Evolutionary conservation across 1,140 invertebrate species (phyloP).

Genomic region (Drosophila nannoptera): DNA sequence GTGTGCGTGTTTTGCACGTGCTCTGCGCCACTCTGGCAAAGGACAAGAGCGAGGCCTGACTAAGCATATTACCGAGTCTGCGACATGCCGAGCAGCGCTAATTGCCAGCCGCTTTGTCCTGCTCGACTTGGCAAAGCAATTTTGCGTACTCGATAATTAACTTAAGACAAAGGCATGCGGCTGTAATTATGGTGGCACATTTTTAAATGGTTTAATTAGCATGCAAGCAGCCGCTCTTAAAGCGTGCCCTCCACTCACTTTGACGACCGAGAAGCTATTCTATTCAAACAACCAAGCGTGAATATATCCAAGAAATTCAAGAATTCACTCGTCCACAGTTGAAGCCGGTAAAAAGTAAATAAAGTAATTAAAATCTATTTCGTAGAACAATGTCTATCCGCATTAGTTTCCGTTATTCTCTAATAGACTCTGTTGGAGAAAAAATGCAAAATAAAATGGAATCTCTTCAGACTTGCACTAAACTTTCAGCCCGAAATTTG

Average conservation of each 20-base stretch:
- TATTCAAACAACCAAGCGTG: too few relatives aligned
- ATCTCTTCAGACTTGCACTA: too few relatives aligned
- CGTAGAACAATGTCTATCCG: too few relatives aligned
- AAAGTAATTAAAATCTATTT: too few relatives aligned
- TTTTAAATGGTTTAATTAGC: constrained; percentile 45
- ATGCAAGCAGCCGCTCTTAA: constrained; percentile 13
- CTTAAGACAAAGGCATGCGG: constrained; percentile 52
- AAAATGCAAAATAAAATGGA: too few relatives aligned
- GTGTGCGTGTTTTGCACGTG: constrained; percentile 50
- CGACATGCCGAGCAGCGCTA: constrained; percentile 50
- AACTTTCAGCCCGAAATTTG: too few relatives aligned
- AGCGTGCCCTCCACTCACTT: background rate
- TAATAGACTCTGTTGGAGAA: too few relatives aligned
- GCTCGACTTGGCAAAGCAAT: constrained; percentile 55
- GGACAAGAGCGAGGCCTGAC: constrained; percentile 58
- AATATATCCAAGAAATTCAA: too few relatives aligned
- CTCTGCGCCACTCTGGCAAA: constrained; percentile 49
- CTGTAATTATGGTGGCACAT: constrained; percentile 35
- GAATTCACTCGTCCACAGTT: too few relatives aligned
- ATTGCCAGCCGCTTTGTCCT: constrained; percentile 66
- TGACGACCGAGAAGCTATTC: too few relatives aligned
- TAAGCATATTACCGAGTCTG: constrained; percentile 62
- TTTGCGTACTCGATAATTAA: constrained; percentile 69
- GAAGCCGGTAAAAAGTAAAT: too few relatives aligned
- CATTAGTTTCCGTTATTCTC: too few relatives aligned